Evolutionary conservation across 2,888 invertebrate genomes (phyloP), one percentile per base, ranked within the genome.

Genomic region (Drosophila robusta): DNA sequence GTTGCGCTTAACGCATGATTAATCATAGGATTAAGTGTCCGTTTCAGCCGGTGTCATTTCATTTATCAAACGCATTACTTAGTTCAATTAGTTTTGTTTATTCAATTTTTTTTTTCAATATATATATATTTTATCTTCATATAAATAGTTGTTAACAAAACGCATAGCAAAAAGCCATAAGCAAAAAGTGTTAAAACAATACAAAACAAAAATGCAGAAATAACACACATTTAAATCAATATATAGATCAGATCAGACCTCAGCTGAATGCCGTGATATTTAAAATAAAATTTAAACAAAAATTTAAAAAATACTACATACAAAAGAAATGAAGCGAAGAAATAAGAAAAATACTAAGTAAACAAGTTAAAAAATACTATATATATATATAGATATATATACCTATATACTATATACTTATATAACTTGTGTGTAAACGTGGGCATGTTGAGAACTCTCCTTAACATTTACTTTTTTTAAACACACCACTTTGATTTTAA

Each of bases 181-280:
- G 41, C 29, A 57, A 46, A 32, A 74, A 42, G 39, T 49, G 56
- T 41, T 39, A 61, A 65, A 60, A 41, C 1, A 45, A 57, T 54
- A 62, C 57, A 69, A 67, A 67, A 22, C 49, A 52, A 61, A 67
- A 29, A 63, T 36, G 58, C 61, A 38, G 42, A 36, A 45, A 71
- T 51, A 60, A 68, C 18, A 64, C 49, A 77, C 63, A 61, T 73
- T 54, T 62, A 74, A 60, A 61, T 49, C 79, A 74, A 70, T 51
- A 82, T 56, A 89, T 72, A 78, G 74, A 87, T 84, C 88, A 87
- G 80, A 84, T 80, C 78, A 83, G 89, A 90, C 91, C 91, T 90
- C 91, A 91, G 90, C 91, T 91, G 86, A 91, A 90, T 89, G 90
- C 90, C 90, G 91, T 91, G 91, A 91, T 91, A 91, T 90, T 89